phyloP scores from a whole-genome alignment of 1,140 invertebrate genomes.

The Panulirus ornatus region DNA sequence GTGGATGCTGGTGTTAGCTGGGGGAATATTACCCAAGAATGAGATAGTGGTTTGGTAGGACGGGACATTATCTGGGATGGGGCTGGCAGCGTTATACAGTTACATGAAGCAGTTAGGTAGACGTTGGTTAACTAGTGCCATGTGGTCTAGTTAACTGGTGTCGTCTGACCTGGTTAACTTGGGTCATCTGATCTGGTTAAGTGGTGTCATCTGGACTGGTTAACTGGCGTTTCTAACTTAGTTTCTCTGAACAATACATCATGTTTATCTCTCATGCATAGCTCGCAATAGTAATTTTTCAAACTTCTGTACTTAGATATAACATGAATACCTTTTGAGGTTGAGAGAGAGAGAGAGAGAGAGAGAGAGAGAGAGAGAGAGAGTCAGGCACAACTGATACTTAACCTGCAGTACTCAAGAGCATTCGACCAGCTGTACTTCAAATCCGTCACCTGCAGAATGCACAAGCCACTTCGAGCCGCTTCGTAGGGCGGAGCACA shows the following conservation, averaged over 20 bases:
- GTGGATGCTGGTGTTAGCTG: no score
- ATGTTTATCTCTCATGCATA: no score
- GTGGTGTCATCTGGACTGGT: background rate
- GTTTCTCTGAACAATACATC: background rate
- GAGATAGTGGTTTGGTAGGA: no score
- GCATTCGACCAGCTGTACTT: conserved; percentile 21
- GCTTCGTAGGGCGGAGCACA: conserved; percentile 15
- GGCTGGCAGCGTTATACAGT: no score
- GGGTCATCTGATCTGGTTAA: background rate
- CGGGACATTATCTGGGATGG: no score
- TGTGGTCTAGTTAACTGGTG: no score
- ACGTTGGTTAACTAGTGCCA: no score
- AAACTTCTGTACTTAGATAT: background rate
- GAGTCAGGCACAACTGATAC: background rate
- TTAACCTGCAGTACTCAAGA: conserved; percentile 30
- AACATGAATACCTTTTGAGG: background rate
- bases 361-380: background rate
- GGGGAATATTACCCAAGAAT: no score
- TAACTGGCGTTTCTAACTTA: background rate
- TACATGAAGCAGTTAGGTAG: no score
- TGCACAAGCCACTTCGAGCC: background rate
- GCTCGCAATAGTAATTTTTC: background rate
- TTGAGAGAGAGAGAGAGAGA: background rate
- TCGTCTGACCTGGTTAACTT: background rate
- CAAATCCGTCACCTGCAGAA: conserved; percentile 9